phyloP scores from a whole-genome alignment of 2,888 invertebrate genomes.

The Aphodius sticticus region DNA sequence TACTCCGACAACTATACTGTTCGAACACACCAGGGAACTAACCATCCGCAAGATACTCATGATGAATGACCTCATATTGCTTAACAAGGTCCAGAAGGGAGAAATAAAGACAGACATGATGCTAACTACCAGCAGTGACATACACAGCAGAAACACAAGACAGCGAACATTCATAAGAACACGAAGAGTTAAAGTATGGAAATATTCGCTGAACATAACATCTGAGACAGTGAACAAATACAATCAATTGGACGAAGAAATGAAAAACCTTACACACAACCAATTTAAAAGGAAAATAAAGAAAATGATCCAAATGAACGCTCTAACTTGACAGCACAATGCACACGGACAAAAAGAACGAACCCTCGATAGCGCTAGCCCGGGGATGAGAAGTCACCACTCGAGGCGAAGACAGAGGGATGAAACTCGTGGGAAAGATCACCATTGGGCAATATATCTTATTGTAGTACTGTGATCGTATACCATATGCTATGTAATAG shows the following conservation, averaged over 20 bases:
- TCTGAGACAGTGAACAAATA: neutral
- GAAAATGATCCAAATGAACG: neutral
- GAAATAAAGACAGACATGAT: no score
- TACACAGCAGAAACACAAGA: neutral
- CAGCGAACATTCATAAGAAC: neutral
- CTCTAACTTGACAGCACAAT: no score
- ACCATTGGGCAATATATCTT: no score
- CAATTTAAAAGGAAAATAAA: neutral
- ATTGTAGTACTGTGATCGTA: no score
- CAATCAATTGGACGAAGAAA: neutral
- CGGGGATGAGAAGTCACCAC: no score
- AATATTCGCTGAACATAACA: neutral
- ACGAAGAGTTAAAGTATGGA: neutral
- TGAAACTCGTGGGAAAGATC: no score
- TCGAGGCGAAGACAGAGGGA: no score
- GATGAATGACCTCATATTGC: neutral
- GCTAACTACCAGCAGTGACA: no score
- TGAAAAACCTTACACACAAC: neutral
- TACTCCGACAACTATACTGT: neutral
- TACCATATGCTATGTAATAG: no score
- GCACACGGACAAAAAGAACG: no score
- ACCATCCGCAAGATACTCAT: neutral
- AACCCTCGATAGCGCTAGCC: no score
- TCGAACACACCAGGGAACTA: neutral
- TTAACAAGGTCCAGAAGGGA: neutral